Evolutionary conservation across 2,113 vertebrate species (phyloP).

Genomic region (Rhagologus leucostigma): DNA sequence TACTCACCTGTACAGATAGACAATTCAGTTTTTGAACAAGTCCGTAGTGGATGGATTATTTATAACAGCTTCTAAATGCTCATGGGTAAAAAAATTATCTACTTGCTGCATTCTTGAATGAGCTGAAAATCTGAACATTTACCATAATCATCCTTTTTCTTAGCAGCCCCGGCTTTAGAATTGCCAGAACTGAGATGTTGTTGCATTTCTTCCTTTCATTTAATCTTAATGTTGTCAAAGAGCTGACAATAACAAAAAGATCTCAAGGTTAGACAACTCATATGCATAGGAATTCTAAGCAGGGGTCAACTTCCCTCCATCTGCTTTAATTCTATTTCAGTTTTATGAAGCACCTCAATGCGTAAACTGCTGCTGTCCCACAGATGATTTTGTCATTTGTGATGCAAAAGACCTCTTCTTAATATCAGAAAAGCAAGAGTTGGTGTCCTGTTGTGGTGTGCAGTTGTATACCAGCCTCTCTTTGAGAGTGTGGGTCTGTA

Average conservation of each 20-base stretch:
- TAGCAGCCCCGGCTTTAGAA: not conserved
- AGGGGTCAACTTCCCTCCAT: not conserved
- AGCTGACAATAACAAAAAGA: not conserved
- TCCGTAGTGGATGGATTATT: not conserved
- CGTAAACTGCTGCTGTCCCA: not conserved
- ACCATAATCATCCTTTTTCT: not conserved
- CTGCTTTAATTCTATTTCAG: not conserved
- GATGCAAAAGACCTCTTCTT: not conserved
- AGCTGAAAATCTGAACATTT: not conserved
- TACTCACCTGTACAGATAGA: not conserved
- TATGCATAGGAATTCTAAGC: not conserved
- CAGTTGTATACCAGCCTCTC: not conserved
- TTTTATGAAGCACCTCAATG: not conserved
- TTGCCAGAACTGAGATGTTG: not conserved
- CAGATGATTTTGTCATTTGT: not conserved
- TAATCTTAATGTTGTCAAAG: not conserved
- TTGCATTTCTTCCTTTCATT: not conserved
- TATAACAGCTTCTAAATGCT: not conserved
- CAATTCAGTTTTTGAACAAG: not conserved
- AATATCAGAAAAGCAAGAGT: not conserved
- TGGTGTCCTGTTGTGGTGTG: not conserved
- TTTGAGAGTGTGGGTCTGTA: not conserved
- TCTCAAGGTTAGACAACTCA: not conserved
- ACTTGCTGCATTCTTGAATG: not conserved
- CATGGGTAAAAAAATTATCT: not conserved